Evolutionary conservation across 1,140 invertebrate genomes (phyloP), one percentile per base, ranked within the genome.

Genomic region (Teleopsis dalmanni): DNA sequence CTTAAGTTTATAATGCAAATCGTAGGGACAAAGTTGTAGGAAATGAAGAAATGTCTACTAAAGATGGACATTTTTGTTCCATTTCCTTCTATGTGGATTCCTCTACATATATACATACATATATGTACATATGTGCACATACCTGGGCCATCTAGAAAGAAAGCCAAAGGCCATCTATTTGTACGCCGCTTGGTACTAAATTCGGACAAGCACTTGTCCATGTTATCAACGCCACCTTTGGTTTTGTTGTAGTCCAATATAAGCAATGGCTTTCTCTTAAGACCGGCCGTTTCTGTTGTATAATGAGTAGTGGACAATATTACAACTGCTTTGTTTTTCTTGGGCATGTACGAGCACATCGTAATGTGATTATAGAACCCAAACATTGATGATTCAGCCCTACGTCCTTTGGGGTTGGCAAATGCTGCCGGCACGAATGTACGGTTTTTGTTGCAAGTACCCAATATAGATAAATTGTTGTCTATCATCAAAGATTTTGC

Each of bases 201-300:
- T 26, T 52, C 53, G 11, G 37, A 14, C 45, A 59, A 51, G 55
- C 59, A 59, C 49, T 74, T 57, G 49, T 76, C 70, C 13, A 75
- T 46, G 6, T 54, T 61, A 49, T 75, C 73, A 2, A 76, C 72
- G 31, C 65, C 72, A 23, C 68, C 65, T 63, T 77, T 77, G 3
- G 65, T 70, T 26, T 46, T 46, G 54, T 77, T 72, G 44, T 71
- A 72, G 47, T 56, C 58, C 23, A 51, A 50, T 26, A 67, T 65
- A 8, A 72, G 69, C 48, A 67, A 58, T 18, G 65, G 62, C 57
- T 72, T 68, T 25, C 54, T 54, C 38, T 57, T 60, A 4, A 16
- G 43, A 18, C 42, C 48, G n/a, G 37, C 49, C 14, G 38, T 35
- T 25, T 21, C 34, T 16, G 26, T 22, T 46, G 45, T 23, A 37